Evolutionary conservation across 2,113 vertebrate genomes (phyloP).

Genomic region (Mustela nigripes): DNA sequence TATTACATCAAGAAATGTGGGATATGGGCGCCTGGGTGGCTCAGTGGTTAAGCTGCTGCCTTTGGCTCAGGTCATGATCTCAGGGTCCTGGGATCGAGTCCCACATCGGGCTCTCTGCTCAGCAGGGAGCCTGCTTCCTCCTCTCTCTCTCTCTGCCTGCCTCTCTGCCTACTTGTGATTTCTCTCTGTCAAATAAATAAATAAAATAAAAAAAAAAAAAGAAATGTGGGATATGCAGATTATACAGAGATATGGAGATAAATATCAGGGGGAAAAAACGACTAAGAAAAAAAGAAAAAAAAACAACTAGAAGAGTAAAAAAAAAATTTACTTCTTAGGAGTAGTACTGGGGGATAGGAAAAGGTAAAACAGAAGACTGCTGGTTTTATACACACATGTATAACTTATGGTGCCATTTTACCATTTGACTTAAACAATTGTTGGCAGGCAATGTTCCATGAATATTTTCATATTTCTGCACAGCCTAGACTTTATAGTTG

Average conservation of each 20-base stretch:
- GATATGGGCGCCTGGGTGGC: too few relatives aligned
- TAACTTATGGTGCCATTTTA: not conserved
- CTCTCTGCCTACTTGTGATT: too few relatives aligned
- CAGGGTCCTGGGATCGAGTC: too few relatives aligned
- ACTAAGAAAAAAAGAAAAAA: not conserved
- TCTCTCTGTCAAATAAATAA: too few relatives aligned
- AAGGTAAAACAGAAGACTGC: not conserved
- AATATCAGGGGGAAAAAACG: not conserved
- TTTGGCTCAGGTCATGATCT: too few relatives aligned
- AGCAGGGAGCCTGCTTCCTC: too few relatives aligned
- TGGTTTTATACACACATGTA: not conserved
- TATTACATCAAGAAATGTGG: not conserved
- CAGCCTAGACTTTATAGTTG: not conserved
- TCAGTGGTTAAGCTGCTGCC: too few relatives aligned
- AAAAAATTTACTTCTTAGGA: not conserved
- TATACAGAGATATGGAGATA: not conserved
- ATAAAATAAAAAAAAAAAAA: not conserved
- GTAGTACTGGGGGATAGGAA: not conserved
- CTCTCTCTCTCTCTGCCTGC: too few relatives aligned
- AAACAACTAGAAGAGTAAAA: not conserved
- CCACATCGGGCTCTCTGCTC: too few relatives aligned
- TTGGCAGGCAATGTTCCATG: not conserved
- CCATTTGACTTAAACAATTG: conserved; percentile 11
- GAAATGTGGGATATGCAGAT: not conserved
- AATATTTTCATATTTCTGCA: not conserved